Evolutionary conservation across 1,140 invertebrate genomes (phyloP).

Genomic region (Asobara japonica): DNA sequence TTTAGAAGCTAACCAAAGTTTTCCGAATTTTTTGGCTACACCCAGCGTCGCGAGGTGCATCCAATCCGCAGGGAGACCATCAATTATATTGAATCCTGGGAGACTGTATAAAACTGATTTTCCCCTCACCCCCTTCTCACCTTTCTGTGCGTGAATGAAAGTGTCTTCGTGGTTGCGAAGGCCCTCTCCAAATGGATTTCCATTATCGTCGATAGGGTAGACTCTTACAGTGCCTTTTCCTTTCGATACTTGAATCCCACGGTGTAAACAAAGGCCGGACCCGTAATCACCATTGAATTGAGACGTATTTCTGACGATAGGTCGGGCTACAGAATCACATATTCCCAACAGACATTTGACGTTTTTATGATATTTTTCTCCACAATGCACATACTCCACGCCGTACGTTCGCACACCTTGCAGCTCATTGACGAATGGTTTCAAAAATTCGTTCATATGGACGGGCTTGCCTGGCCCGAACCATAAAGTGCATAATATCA

Average conservation of each 20-base stretch:
- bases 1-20: constrained; percentile 40
- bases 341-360: constrained; percentile 29
- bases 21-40: constrained; percentile 28
- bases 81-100: constrained; percentile 31
- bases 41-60: constrained; percentile 47
- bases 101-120: constrained; percentile 21
- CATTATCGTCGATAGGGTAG: constrained; percentile 11
- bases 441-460: constrained; percentile 38
- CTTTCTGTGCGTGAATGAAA: not conserved
- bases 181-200: too few relatives aligned
- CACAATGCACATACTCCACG: constrained; percentile 36
- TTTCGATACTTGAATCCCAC: constrained; percentile 27
- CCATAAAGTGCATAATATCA: constrained; percentile 38
- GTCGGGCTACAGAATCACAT: too few relatives aligned
- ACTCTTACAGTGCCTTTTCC: constrained; percentile 19
- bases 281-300: constrained; percentile 40
- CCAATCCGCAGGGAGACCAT: constrained; percentile 37
- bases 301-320: constrained; percentile 24
- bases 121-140: not conserved
- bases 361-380: constrained; percentile 32
- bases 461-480: constrained; percentile 40
- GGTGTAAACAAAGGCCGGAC: constrained; percentile 39
- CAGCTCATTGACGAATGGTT: constrained; percentile 39
- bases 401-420: constrained; percentile 26
- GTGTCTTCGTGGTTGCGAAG: constrained; percentile 23